A percentile compares a stretch with the other conserved stretches of the same genome.
phyloP scores from a whole-genome alignment of 2,113 vertebrate genomes.

The Nannobrachium achirus region DNA sequence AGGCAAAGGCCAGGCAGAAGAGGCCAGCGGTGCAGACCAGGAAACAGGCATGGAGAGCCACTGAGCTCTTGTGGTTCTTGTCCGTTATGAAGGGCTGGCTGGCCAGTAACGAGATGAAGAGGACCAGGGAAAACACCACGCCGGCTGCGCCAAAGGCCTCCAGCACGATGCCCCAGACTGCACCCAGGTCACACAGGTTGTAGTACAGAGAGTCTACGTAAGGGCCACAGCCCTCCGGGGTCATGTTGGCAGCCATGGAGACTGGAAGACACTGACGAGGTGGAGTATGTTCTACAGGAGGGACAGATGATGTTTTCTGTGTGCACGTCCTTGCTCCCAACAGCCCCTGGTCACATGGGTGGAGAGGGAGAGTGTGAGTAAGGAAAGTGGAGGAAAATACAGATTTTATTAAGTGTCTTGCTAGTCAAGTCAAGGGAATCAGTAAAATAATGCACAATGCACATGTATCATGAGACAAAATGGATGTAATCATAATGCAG shows the following conservation, averaged over 20 bases:
- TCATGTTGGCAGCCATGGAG: conserved; percentile 46
- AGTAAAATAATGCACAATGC: conserved; percentile 33
- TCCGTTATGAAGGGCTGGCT: conserved; percentile 87
- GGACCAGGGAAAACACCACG: conserved; percentile 80
- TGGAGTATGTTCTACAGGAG: conserved; percentile 30
- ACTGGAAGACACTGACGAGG: conserved; percentile 42
- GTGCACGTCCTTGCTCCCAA: conserved; percentile 1
- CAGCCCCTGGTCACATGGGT: conserved; percentile 38
- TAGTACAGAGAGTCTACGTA: conserved; percentile 86
- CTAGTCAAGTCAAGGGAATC: neutral
- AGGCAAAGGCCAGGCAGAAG: conserved; percentile 91
- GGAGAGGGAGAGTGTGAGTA: conserved; percentile 29
- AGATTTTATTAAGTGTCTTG: conserved; percentile 16
- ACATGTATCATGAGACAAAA: conserved; percentile 29
- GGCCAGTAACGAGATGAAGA: conserved; percentile 88
- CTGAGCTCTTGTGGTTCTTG: conserved; percentile 77
- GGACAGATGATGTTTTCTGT: conserved; percentile 12
- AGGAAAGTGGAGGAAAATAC: neutral
- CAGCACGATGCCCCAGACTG: conserved; percentile 89
- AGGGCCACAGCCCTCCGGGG: conserved; percentile 79
- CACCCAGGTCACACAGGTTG: conserved; percentile 87
- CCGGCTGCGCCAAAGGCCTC: conserved; percentile 87
- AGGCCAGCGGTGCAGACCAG: conserved; percentile 87
- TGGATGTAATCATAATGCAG: neutral
- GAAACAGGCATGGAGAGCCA: conserved; percentile 84